phyloP scores from a whole-genome alignment of 1,140 invertebrate genomes.

The Formica exsecta region DNA sequence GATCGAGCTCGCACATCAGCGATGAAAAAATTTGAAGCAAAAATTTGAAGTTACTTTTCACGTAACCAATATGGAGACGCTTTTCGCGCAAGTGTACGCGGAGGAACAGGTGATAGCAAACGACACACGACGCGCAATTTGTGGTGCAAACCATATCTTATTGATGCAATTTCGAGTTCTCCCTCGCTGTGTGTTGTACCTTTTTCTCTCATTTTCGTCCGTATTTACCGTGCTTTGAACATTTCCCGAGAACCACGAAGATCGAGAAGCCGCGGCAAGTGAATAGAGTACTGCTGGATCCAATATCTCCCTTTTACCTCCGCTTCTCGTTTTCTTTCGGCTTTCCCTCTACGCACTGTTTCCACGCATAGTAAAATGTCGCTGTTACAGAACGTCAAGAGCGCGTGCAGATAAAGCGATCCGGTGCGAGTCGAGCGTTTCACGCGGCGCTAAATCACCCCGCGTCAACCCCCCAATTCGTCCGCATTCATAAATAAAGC shows the following conservation, averaged over 20 bases:
- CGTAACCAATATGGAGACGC: neutral
- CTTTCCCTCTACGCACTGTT: neutral
- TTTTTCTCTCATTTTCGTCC: neutral
- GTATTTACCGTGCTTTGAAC: constrained; percentile 42
- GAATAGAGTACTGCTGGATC: constrained; percentile 25
- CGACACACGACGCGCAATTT: neutral
- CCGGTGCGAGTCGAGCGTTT: neutral
- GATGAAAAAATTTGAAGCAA: no score
- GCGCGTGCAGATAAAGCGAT: constrained; percentile 4
- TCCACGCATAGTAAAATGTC: neutral
- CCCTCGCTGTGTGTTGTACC: no score
- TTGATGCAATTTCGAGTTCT: constrained; percentile 43
- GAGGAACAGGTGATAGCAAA: constrained; percentile 25
- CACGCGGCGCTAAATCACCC: constrained; percentile 61
- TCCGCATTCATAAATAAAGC: constrained; percentile 67
- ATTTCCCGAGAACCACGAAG: constrained; percentile 8
- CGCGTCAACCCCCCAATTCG: constrained; percentile 66
- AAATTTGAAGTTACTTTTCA: constrained; percentile 15
- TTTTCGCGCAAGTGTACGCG: neutral
- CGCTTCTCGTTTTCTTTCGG: constrained; percentile 16
- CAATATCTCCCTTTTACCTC: constrained; percentile 47
- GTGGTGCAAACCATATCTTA: neutral
- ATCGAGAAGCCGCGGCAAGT: constrained; percentile 9
- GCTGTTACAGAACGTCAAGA: constrained; percentile 9
- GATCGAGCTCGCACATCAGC: neutral